Evolutionary conservation across 2,113 vertebrate genomes (phyloP), one percentile per base, ranked within the genome.

Genomic region (Quiscalus mexicanus): DNA sequence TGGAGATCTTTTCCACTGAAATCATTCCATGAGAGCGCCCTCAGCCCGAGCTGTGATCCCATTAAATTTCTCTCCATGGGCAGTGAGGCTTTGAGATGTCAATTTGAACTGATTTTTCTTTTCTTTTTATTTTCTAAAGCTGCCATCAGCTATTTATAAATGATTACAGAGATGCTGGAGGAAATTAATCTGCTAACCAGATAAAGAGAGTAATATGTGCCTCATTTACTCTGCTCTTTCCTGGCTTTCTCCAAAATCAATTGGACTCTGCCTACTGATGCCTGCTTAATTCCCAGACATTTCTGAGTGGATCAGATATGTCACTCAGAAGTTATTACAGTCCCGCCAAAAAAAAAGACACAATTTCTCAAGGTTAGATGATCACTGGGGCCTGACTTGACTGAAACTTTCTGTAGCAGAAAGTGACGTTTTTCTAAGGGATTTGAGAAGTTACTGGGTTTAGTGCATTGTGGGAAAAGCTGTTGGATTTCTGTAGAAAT

Each of bases 151-250:
- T 88, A 28, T 75, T 94, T 94, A 78, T 64, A 82, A 84, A 87
- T 68, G 44, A 89, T 93, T 91, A 41, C 68, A 76, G 64, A 91
- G 82, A 65, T 95, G 67, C 88, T 93, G 88, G 82, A 94, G 82
- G 88, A 93, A 96, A 95, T 90, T 84, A 85, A 92, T 94, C 67
- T 83, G 75, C 92, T 93, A 96, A 93, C 75, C 75, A 69, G 94
- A 92, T 92, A 93, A 91, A 89, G 78, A 60, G 53, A 85, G 87
- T 73, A 80, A 83, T 93, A 85, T 85, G 94, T 85, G 92, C 67
- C 81, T 89, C 93, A 68, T 89, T 93, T 89, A 82, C 69, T 60
- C 44, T 49, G 58, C 81, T 84, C 80, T 67, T 78, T 70, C 84
- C 90, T 94, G 90, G 65, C 78, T 89, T 89, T 93, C 78, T 94